A percentile compares a stretch with the other conserved stretches of the same genome.
phyloP scores from a whole-genome alignment of 1,140 invertebrate genomes.

The Rhizoglyphus robini region DNA sequence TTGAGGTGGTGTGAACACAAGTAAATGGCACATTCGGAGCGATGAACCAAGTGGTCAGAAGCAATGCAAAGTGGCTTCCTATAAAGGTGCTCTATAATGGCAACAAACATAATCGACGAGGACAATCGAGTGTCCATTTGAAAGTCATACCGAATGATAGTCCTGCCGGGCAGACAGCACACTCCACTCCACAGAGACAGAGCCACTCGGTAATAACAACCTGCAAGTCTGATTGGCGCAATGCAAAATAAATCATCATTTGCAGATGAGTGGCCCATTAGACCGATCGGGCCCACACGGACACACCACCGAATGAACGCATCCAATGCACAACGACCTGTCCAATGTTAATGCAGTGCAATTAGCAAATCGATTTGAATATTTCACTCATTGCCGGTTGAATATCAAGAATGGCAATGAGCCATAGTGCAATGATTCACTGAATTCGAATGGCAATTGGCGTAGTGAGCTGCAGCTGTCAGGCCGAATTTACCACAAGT shows the following conservation, averaged over 20 bases:
- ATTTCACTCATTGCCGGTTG: background rate
- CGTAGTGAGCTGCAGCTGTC: background rate
- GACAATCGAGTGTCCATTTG: background rate
- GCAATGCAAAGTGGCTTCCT: no score
- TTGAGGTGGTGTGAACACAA: no score
- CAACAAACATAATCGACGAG: background rate
- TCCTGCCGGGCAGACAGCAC: background rate
- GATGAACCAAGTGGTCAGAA: no score
- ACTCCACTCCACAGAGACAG: background rate
- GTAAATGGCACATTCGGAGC: no score
- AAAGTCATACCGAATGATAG: background rate
- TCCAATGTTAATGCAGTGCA: background rate
- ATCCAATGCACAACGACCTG: background rate
- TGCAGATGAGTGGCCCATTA: background rate
- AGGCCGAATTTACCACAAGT: background rate
- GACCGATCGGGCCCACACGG: background rate
- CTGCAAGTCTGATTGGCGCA: background rate
- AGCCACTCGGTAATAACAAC: background rate
- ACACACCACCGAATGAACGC: background rate
- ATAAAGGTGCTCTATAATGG: background rate
- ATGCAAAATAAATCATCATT: background rate
- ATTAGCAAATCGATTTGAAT: background rate
- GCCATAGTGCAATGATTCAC: no score
- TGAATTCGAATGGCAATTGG: no score
- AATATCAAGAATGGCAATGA: background rate